Conservation (phyloP, 2,797 vertebrate species). For the Gymnoscopelus microlampas region DNA sequence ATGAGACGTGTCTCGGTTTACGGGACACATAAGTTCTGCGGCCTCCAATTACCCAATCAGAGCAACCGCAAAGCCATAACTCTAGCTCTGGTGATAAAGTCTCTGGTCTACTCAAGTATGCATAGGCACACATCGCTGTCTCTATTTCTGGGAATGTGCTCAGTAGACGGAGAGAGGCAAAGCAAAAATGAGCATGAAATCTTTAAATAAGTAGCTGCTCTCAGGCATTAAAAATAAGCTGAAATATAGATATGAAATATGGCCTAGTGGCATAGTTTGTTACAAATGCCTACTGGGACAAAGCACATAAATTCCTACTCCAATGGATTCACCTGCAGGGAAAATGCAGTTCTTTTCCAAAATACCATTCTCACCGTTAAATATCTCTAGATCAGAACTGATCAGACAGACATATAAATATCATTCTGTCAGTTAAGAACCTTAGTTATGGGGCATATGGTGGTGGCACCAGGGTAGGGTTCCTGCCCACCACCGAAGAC, state of each 20-base stretch:
- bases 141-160: constrained; percentile 36
- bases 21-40: constrained; percentile 64
- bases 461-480: too few relatives aligned
- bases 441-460: too few relatives aligned
- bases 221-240: not conserved
- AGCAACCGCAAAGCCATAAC: constrained; percentile 60
- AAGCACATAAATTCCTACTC: not conserved
- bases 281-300: not conserved
- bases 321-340: not conserved
- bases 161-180: constrained; percentile 23
- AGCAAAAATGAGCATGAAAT: constrained; percentile 38
- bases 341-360: not conserved
- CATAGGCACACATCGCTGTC: constrained; percentile 37
- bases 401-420: too few relatives aligned
- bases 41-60: constrained; percentile 64
- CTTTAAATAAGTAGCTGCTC: constrained; percentile 8
- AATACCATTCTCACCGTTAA: too few relatives aligned
- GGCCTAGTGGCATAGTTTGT: not conserved
- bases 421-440: too few relatives aligned
- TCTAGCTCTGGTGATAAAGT: constrained; percentile 69
- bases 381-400: too few relatives aligned
- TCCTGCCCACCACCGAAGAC: too few relatives aligned
- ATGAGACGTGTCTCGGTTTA: constrained; percentile 66
- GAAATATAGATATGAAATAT: not conserved
- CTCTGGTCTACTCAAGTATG: constrained; percentile 62